Conservation (phyloP, 2,888 invertebrate species). For the Baronia brevicornis region DNA sequence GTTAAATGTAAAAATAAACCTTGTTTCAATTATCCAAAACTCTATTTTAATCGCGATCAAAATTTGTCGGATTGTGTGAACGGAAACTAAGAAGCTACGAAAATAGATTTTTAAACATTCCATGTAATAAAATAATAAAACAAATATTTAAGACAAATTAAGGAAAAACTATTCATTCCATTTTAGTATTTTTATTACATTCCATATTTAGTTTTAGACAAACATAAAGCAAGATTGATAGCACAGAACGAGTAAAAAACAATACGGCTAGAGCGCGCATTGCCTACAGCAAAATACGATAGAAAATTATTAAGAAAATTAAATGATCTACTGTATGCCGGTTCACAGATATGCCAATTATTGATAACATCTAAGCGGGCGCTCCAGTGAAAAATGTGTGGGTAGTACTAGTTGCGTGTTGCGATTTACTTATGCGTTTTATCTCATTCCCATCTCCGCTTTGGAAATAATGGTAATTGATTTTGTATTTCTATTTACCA, state of each 20-base stretch:
- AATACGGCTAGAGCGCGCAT: constrained; percentile 43
- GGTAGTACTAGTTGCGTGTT: constrained; percentile 44
- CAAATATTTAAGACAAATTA: too few species aligned
- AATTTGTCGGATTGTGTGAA: too few species aligned
- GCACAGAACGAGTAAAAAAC: constrained; percentile 59
- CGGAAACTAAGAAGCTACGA: too few species aligned
- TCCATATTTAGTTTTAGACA: too few species aligned
- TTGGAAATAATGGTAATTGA: constrained; percentile 58
- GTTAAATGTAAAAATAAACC: too few species aligned
- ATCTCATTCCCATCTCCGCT: constrained; percentile 42
- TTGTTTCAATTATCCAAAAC: too few species aligned
- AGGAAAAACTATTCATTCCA: too few species aligned
- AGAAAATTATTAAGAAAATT: constrained; percentile 75
- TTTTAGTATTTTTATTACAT: too few species aligned
- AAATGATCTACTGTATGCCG: constrained; percentile 68
- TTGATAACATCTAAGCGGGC: constrained; percentile 58
- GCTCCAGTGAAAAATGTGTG: constrained; percentile 59
- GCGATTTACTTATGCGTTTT: constrained; percentile 46
- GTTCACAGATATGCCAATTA: constrained; percentile 71
- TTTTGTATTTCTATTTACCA: constrained; percentile 42
- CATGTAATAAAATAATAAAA: too few species aligned
- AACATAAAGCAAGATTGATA: constrained; percentile 61
- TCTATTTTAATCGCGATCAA: too few species aligned
- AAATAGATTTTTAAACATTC: too few species aligned
- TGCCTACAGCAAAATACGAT: constrained; percentile 56